Base-by-base conservation (phyloP, 2,797 vertebrate species). In the Lacerta agilis region DNA sequence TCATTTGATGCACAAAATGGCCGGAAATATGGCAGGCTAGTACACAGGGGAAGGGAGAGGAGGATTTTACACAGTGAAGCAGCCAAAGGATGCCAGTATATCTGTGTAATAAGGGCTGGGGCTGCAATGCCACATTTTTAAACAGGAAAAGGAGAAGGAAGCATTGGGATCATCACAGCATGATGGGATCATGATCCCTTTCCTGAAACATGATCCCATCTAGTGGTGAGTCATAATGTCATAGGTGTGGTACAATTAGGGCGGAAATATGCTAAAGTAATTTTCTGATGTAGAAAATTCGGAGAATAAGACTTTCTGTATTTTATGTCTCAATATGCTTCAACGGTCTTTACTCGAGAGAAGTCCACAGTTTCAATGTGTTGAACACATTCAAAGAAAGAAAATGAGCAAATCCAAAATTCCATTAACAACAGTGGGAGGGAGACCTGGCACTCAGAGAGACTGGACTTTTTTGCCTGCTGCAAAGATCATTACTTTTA, bases 351-450 rank as follows among this genome's bases (percentile, higher is more conserved):
- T n/a, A 25, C 17, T 75, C 71, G 27, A 66, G n/a, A 64, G 72
- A 77, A 77, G 36, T 43, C 38, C 18, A 25, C 75, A 43, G 38
- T 75, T 73, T 43, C 55, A 66, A 38, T 55, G 29, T 13, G 17
- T 4, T 55, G n/a, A 83, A 83, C 38, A 49, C 25, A 72, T 71
- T 69, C 61, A 83, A n/a, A 33, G 17, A 88, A 87, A 87, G 23
- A 29, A 75, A 87, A 87, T 82, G n/a, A 87, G 55, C 71, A 81
- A 75, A 75, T 20, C 29, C n/a, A 45, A 75, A 25, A 82, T 64
- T n/a, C 55, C 55, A 82, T 18, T n/a, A n/a, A 87, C 20, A 64
- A 75, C 55, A 87, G 67, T 49, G 55, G 86, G 17, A 75, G 55
- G 82, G n/a, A 66, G 38, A 33, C 36, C 61, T 27, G 55, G 25